phyloP scores from a whole-genome alignment of 1,140 invertebrate species.

The Galleria mellonella region DNA sequence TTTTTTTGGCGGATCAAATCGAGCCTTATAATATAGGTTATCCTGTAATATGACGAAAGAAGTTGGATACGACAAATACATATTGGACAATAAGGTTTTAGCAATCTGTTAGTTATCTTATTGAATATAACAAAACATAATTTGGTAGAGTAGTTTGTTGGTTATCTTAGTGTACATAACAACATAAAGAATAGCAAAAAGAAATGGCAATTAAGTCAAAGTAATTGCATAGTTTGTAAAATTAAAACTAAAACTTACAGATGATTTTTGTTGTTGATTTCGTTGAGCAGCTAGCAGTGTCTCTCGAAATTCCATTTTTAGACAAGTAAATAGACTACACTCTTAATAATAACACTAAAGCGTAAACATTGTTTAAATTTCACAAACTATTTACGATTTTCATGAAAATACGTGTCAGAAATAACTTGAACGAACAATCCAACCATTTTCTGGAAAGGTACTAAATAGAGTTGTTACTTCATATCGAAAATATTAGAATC shows the following conservation, averaged over 20 bases:
- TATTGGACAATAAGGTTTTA: neutral
- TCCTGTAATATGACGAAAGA: conserved; percentile 35
- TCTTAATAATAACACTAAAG: conserved; percentile 15
- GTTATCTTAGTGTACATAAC: neutral
- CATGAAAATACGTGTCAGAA: conserved; percentile 64
- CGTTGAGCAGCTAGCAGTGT: conserved; percentile 63
- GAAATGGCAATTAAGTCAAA: neutral
- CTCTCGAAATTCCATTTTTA: conserved; percentile 65
- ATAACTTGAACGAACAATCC: conserved; percentile 51
- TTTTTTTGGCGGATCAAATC: conserved; percentile 89
- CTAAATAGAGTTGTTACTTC: conserved; percentile 35
- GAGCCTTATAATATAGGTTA: conserved; percentile 80
- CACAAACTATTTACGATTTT: conserved; percentile 54
- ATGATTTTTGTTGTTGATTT: conserved; percentile 71
- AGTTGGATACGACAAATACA: conserved; percentile 1
- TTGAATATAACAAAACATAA: neutral
- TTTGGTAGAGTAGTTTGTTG: neutral
- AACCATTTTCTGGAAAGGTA: conserved; percentile 69
- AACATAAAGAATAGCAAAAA: neutral
- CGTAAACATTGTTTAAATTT: conserved; percentile 38
- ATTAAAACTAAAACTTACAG: conserved; percentile 54
- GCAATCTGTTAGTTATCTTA: neutral
- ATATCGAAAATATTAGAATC: neutral
- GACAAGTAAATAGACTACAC: conserved; percentile 5
- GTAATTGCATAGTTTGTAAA: conserved; percentile 17